These are phyloP conservation scores for Zaprionus africanus DNA, from an alignment of 1,140 invertebrate genomes.

Conservation along the genomic window DNA sequence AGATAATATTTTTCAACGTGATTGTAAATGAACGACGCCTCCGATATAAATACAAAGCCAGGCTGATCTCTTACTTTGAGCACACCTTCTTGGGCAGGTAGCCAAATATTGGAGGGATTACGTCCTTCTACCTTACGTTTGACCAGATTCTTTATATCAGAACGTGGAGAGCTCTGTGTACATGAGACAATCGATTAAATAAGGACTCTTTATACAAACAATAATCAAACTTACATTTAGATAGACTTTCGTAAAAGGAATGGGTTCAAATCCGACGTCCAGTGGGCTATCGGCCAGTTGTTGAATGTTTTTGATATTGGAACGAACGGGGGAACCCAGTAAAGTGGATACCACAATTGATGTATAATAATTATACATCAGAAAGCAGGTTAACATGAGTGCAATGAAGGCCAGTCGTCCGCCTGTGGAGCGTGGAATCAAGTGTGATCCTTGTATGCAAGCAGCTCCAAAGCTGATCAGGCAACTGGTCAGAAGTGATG, in stretches of 20 bases:
- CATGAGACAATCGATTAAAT: not conserved
- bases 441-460: constrained; percentile 71
- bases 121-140: constrained; percentile 63
- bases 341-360: constrained; percentile 76
- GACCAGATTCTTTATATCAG: constrained; percentile 64
- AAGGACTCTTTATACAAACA: not conserved
- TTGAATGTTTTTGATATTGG: constrained; percentile 69
- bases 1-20: constrained; percentile 69
- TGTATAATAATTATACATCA: constrained; percentile 83
- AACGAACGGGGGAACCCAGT: constrained; percentile 72
- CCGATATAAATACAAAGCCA: constrained; percentile 73
- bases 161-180: constrained; percentile 52
- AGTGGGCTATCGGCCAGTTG: constrained; percentile 77
- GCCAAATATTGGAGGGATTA: constrained; percentile 55
- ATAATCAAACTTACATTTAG: constrained; percentile 56
- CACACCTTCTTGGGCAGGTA: constrained; percentile 62
- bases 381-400: constrained; percentile 69
- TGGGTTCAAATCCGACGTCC: constrained; percentile 68
- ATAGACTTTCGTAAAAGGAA: constrained; percentile 64
- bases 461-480: constrained; percentile 73
- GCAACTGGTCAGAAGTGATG: constrained; percentile 67
- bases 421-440: constrained; percentile 66
- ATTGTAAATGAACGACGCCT: constrained; percentile 65
- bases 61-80: constrained; percentile 63
- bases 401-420: constrained; percentile 71